A percentile compares a stretch with the other conserved stretches of the same genome.
phyloP scores from a whole-genome alignment of 2,888 invertebrate genomes.

The Rhamphomyia laevipes region DNA sequence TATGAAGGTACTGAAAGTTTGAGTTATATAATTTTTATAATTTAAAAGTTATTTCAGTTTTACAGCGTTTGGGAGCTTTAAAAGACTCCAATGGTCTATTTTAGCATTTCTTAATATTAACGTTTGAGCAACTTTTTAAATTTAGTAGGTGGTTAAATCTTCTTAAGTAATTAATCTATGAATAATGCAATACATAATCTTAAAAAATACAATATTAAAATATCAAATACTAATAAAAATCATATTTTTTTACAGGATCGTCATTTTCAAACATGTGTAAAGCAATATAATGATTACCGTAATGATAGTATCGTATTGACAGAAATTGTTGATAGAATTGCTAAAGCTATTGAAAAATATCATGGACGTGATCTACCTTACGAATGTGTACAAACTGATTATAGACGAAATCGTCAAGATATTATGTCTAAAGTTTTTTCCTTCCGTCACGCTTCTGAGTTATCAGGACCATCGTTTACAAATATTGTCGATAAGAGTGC shows the following conservation, averaged over 20 bases:
- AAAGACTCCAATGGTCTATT: too few relatives aligned
- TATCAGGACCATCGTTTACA: constrained; percentile 43
- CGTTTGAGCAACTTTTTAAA: too few relatives aligned
- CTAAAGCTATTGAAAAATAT: constrained; percentile 60
- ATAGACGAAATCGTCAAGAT: constrained; percentile 47
- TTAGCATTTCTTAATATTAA: too few relatives aligned
- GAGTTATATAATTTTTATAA: too few relatives aligned
- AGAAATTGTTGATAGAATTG: constrained; percentile 42
- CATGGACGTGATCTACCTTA: constrained; percentile 60
- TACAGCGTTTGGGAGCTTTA: too few relatives aligned
- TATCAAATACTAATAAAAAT: background rate
- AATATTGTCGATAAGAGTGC: constrained; percentile 39
- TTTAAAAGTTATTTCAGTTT: too few relatives aligned
- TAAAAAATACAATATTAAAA: background rate
- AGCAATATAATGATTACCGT: constrained; percentile 47
- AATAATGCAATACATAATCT: too few relatives aligned
- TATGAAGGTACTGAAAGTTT: too few relatives aligned
- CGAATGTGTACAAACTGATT: constrained; percentile 53
- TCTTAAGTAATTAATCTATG: too few relatives aligned
- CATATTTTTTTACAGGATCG: constrained; percentile 20
- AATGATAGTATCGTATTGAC: constrained; percentile 42
- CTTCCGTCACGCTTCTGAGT: constrained; percentile 55
- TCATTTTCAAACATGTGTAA: constrained; percentile 45
- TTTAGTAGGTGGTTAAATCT: too few relatives aligned
- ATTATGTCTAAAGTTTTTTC: constrained; percentile 54